Evolutionary conservation across 2,888 invertebrate genomes (phyloP).

Genomic region (Melikaiella ostensackeni): DNA sequence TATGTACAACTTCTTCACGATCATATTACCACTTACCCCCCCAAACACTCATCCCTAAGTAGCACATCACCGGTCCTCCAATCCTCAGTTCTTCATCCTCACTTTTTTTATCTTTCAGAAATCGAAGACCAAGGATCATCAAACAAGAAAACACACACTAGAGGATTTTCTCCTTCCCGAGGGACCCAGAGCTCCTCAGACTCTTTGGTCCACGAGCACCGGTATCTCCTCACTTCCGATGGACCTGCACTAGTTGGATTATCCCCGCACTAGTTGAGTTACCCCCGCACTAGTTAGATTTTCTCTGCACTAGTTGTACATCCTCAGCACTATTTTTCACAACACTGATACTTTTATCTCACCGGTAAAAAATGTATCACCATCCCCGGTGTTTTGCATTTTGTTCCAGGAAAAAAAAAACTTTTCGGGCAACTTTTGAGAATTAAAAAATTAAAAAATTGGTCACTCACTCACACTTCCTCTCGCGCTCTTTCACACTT

Average conservation of each 20-base stretch:
- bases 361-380: background rate
- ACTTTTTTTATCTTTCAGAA: background rate
- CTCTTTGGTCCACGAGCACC: background rate
- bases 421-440: background rate
- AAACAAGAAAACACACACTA: background rate
- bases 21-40: slow-evolving; percentile 11
- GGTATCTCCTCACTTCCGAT: background rate
- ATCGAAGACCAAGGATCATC: background rate
- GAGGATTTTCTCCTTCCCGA: background rate
- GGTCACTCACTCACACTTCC: background rate
- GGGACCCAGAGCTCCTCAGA: background rate
- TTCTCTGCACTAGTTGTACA: background rate
- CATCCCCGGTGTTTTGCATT: background rate
- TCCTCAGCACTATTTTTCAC: background rate
- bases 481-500: background rate
- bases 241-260: background rate
- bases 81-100: background rate
- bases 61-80: background rate
- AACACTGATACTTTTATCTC: background rate
- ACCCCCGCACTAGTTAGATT: background rate
- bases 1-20: slow-evolving; percentile 20
- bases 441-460: background rate
- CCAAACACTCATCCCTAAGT: background rate
- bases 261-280: background rate
- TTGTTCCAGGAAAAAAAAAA: background rate